A percentile compares a stretch with the other conserved stretches of the same genome.
These are phyloP conservation scores for Dasypus novemcinctus DNA, from an alignment of 2,113 vertebrate species.

Conservation along the genomic window DNA sequence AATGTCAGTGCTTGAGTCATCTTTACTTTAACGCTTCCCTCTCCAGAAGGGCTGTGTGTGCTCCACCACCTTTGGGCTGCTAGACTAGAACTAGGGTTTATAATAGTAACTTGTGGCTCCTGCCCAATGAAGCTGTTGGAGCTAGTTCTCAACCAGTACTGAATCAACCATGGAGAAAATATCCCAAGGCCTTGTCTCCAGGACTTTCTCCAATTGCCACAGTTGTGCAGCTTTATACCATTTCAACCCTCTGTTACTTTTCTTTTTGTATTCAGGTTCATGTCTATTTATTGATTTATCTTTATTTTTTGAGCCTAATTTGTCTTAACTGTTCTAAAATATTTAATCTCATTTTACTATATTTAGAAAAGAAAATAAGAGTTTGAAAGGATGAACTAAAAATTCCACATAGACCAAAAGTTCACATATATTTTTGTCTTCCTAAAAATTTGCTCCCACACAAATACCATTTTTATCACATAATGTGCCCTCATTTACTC, in stretches of 20 bases:
- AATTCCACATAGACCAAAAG: too few species aligned
- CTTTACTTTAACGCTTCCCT: not conserved
- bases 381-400: too few species aligned
- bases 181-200: not conserved
- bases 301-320: too few species aligned
- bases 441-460: too few species aligned
- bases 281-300: too few species aligned
- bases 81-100: not conserved
- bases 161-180: not conserved
- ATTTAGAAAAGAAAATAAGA: too few species aligned
- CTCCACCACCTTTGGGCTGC: not conserved
- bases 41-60: not conserved
- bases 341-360: too few species aligned
- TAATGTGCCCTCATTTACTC: too few species aligned
- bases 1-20: not conserved
- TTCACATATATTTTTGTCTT: too few species aligned
- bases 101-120: not conserved
- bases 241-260: not conserved
- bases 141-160: not conserved
- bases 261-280: not conserved
- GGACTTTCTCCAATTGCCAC: not conserved
- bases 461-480: too few species aligned
- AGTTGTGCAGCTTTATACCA: not conserved
- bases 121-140: not conserved
- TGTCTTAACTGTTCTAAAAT: too few species aligned